phyloP scores from a whole-genome alignment of 2,797 vertebrate genomes.

The Florisuga fusca region DNA sequence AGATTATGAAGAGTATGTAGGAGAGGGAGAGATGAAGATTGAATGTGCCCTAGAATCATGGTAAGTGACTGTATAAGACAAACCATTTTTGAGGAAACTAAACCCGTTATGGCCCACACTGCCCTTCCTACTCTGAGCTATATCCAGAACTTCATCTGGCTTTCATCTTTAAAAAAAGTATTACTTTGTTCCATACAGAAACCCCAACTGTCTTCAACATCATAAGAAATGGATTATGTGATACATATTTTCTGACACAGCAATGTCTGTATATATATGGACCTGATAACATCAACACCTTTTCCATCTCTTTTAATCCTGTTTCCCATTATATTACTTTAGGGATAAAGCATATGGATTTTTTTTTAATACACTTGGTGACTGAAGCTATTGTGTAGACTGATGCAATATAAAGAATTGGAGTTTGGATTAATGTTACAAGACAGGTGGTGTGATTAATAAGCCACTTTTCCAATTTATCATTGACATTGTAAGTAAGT shows the following conservation, averaged over 20 bases:
- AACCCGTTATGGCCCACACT: rapidly evolving
- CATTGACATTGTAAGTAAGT: neutral
- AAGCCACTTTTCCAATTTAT: neutral
- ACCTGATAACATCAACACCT: neutral
- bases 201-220: neutral
- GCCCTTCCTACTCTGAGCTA: neutral
- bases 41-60: neutral
- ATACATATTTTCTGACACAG: neutral
- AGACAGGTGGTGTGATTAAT: neutral
- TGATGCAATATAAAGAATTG: neutral
- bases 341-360: neutral
- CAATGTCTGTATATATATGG: neutral
- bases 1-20: neutral
- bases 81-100: neutral
- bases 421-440: neutral
- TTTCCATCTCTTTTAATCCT: neutral
- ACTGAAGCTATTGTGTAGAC: neutral
- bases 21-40: neutral
- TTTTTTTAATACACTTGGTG: neutral
- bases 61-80: neutral
- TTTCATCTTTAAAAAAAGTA: neutral
- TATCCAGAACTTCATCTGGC: neutral
- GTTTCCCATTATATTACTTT: neutral
- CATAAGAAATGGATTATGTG: neutral
- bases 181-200: neutral